Base-by-base conservation (phyloP, 2,888 invertebrate species). In the Blastobasis lacticolella region DNA sequence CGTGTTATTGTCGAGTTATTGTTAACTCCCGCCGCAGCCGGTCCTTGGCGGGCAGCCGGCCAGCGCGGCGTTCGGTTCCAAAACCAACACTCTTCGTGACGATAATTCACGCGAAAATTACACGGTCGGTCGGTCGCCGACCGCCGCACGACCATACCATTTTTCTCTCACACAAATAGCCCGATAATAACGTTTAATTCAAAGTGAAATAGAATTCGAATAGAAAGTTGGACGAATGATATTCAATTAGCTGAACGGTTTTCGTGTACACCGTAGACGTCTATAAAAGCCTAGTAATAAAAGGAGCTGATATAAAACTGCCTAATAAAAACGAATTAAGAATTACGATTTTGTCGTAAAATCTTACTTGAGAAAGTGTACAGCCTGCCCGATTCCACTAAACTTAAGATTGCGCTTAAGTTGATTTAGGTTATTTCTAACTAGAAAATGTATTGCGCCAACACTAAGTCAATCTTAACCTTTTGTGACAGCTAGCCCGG, bases 91-190 rank as follows among this genome's bases (percentile, higher is more conserved):
- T 66, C 66, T 66, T 76, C 75, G 75, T 75, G 75, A 76, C 72
- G 62, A 69, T 75, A 75, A 72, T 75, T 75, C 73, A 73, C 72
- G 78, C 75, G 67, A 75, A 80, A 73, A 74, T 76, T 71, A 74
- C 69, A 62, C 73, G 75, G 75, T 71, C 77, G 49, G 42, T 23
- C 23, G 23, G 23, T 37, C 46, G 64, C 62, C 64, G 73, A 68
- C 67, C 68, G 67, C 56, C 51, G 54, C 58, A 58, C 60, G 59
- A 60, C 61, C 54, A 50, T 57, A 55, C 54, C 57, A 59, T 66
- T 50, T 46, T 38, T 42, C 9, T 43, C 38, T 40, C 45, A 9
- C 23, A 48, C 48, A 48, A 48, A 40, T 48, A 23, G n/a, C 37
- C 37, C 8, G 37, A 46, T 37, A 46, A 46, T 46, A 38, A 46